These are phyloP conservation scores for Seriola quinqueradiata DNA, from an alignment of 2,113 vertebrate genomes.

Conservation along the genomic window DNA sequence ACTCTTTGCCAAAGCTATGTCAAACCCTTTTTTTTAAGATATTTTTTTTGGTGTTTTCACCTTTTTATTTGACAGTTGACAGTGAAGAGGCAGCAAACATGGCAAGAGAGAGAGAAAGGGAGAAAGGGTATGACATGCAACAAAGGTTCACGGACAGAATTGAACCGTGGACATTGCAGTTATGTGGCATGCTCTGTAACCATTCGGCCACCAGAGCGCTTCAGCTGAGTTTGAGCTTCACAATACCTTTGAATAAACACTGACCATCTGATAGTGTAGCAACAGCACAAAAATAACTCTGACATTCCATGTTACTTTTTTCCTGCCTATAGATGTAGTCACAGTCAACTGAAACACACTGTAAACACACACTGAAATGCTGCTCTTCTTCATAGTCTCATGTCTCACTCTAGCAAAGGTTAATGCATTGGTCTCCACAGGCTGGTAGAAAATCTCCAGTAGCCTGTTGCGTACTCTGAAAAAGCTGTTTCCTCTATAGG, in stretches of 20 bases:
- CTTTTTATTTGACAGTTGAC: too few species aligned
- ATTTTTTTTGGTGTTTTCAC: too few species aligned
- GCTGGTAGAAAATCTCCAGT: background rate
- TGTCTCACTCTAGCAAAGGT: background rate
- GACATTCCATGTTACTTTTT: background rate
- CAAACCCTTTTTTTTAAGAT: background rate
- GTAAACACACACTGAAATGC: background rate
- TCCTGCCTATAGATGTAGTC: background rate
- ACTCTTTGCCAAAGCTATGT: conserved; percentile 45
- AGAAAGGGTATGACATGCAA: too few species aligned
- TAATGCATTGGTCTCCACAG: background rate
- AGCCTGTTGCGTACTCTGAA: background rate
- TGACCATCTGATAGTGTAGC: conserved; percentile 31
- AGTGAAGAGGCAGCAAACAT: too few species aligned
- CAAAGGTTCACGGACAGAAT: too few species aligned
- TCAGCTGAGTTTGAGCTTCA: conserved; percentile 45
- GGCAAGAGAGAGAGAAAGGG: too few species aligned
- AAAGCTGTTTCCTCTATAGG: background rate
- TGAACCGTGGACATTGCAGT: too few species aligned
- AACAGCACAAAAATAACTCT: conserved; percentile 17
- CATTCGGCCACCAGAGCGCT: too few species aligned
- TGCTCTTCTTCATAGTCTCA: background rate
- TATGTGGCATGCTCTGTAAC: too few species aligned
- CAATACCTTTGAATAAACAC: conserved; percentile 44
- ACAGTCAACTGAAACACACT: background rate